Evolutionary conservation across 2,113 vertebrate genomes (phyloP).

Genomic region (Potamarius usumacintae): DNA sequence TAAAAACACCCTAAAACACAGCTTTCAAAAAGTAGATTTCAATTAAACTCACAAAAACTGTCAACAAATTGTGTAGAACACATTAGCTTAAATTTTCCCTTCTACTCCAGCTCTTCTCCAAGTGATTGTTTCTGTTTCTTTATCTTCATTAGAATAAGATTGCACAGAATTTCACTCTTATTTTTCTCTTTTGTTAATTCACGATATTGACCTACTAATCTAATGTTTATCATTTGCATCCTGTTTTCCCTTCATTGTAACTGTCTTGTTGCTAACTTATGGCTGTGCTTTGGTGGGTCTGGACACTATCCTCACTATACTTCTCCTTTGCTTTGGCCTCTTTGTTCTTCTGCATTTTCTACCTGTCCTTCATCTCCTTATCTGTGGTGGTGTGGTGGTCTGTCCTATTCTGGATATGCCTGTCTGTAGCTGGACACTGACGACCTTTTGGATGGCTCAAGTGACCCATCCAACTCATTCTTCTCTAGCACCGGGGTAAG

Average conservation of each 20-base stretch:
- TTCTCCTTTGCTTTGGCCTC: slow-evolving; percentile 63
- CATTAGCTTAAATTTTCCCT: slow-evolving; percentile 16
- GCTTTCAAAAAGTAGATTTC: neutral
- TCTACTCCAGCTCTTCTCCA: slow-evolving; percentile 24
- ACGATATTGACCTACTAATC: slow-evolving; percentile 61
- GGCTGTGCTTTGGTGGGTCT: slow-evolving; percentile 59
- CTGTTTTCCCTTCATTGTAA: slow-evolving; percentile 52
- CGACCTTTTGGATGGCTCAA: slow-evolving; percentile 89
- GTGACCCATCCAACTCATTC: slow-evolving; percentile 88
- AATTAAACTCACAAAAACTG: neutral
- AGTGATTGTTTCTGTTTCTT: slow-evolving; percentile 14
- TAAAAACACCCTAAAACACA: neutral
- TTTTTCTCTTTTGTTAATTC: slow-evolving; percentile 57
- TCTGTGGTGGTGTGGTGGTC: slow-evolving; percentile 69
- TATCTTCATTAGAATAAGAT: slow-evolving; percentile 53
- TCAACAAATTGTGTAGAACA: neutral
- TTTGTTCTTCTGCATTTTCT: slow-evolving; percentile 57
- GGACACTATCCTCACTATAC: slow-evolving; percentile 53
- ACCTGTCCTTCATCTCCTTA: slow-evolving; percentile 67
- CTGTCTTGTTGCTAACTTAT: slow-evolving; percentile 7
- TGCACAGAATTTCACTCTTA: slow-evolving; percentile 40
- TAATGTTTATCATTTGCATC: slow-evolving; percentile 62
- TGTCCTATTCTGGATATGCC: slow-evolving; percentile 59
- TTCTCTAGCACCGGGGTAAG: slow-evolving; percentile 88
- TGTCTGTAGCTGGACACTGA: slow-evolving; percentile 86